Base-by-base conservation (phyloP, 2,888 invertebrate species). In the Torymus aiolomorphi region DNA sequence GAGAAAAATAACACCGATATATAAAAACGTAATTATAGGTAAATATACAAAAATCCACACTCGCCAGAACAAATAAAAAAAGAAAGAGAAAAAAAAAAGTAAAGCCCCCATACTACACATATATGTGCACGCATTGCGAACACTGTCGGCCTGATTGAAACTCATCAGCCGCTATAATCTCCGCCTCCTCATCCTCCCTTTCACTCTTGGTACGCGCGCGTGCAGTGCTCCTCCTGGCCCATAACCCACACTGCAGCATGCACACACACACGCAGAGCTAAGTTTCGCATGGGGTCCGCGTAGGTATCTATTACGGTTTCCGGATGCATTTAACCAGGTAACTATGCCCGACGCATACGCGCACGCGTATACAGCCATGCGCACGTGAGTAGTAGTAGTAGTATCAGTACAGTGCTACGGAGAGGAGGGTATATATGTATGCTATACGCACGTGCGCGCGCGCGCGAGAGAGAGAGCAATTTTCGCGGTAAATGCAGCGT, bases 261-360 rank as follows among this genome's bases (percentile, higher is more conserved):
- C n/a, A 18, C 18, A 61, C 20, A 24, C n/a, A 10, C 54, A 24
- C 52, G n/a, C 54, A 13, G 67, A 63, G 52, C 42, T 10, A 24
- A 51, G 63, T 61, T 66, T 75, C 74, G 31, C 69, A 62, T 51
- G 61, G 57, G 51, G 69, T 67, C 56, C 70, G 66, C 59, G 65
- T 71, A 71, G 71, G 75, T 82, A 83, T 83, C 83, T 82, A 84
- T 84, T 84, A 83, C 83, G 76, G 81, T 84, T 84, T 83, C 84
- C 83, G 82, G 84, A 82, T 83, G 83, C 84, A 82, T 83, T 85
- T 85, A 82, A 83, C 82, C 83, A 78, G 83, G 82, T 81, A 82
- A 82, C 82, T 76, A 73, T 73, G 69, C 67, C 31, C 72, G 76
- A 61, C 80, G 72, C 70, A 61, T 66, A 63, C 62, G 52, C 69